Conservation (phyloP, 2,113 vertebrate genomes). For the Emydocephalus ijimae region DNA sequence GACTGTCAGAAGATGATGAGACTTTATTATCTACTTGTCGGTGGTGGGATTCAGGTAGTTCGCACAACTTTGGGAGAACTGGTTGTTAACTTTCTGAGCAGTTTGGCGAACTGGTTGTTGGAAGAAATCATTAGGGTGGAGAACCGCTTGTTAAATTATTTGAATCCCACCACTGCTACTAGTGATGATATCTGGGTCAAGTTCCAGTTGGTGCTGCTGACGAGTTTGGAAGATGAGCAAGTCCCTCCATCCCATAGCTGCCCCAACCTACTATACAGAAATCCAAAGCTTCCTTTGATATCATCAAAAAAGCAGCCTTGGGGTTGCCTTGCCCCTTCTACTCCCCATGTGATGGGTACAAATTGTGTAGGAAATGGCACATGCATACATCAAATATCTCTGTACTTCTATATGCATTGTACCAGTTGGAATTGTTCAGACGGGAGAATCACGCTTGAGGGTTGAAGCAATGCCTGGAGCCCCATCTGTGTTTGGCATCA, state of each 20-base stretch:
- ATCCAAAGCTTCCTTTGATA: not conserved
- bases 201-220: constrained; percentile 9
- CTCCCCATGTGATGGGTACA: not conserved
- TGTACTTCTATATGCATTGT: not conserved
- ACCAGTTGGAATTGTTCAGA: not conserved
- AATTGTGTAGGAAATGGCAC: not conserved
- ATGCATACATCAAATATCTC: not conserved
- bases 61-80: too few relatives aligned
- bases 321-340: not conserved
- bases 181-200: not conserved
- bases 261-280: not conserved
- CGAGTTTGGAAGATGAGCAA: not conserved
- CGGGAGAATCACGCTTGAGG: not conserved
- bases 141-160: too few relatives aligned
- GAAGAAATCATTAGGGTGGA: too few relatives aligned
- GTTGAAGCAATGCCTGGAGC: not conserved
- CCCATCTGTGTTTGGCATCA: not conserved
- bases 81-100: too few relatives aligned
- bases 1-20: constrained; percentile 26
- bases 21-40: not conserved
- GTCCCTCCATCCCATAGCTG: not conserved
- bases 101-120: too few relatives aligned
- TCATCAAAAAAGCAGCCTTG: not conserved
- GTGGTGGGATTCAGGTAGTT: too few relatives aligned
- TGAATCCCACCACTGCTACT: not conserved